These are phyloP conservation scores for Buceros bicornis DNA, from an alignment of 2,797 vertebrate genomes.

Conservation along the genomic window DNA sequence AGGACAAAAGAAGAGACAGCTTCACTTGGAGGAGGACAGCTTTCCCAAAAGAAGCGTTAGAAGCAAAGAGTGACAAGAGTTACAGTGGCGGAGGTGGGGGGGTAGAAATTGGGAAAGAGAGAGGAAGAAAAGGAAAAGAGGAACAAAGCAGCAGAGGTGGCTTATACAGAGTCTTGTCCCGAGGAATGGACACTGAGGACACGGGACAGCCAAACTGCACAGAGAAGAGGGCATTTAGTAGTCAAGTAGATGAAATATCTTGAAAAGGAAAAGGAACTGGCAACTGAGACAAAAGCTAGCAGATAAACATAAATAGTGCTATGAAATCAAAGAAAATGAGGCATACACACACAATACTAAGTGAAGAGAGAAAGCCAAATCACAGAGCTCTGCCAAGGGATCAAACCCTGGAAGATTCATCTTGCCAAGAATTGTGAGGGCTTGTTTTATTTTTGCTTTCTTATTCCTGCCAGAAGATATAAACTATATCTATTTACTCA, in stretches of 20 bases:
- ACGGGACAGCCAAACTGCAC: background rate
- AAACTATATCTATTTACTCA: slow-evolving; percentile 32
- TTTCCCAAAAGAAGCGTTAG: background rate
- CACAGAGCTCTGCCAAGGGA: slow-evolving; percentile 9
- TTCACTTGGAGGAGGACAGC: background rate
- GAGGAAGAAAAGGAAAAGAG: background rate
- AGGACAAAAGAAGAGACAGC: background rate
- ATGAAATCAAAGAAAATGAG: slow-evolving; percentile 24
- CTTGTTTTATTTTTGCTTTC: slow-evolving; percentile 33
- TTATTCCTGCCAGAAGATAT: slow-evolving; percentile 22
- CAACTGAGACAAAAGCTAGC: slow-evolving; percentile 8
- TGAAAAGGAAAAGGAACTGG: slow-evolving; percentile 29
- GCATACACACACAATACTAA: background rate
- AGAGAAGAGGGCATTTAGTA: background rate
- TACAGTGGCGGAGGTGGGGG: background rate
- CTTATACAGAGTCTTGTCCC: background rate
- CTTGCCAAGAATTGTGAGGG: background rate
- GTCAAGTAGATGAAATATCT: background rate
- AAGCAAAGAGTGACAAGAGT: background rate
- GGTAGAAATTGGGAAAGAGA: background rate
- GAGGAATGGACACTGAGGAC: background rate
- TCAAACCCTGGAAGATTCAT: slow-evolving; percentile 11
- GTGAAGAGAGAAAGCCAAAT: slow-evolving; percentile 24
- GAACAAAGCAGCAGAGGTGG: background rate
- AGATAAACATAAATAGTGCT: background rate